Base-by-base conservation (phyloP, 2,888 invertebrate genomes). In the Horisme vitalbata region DNA sequence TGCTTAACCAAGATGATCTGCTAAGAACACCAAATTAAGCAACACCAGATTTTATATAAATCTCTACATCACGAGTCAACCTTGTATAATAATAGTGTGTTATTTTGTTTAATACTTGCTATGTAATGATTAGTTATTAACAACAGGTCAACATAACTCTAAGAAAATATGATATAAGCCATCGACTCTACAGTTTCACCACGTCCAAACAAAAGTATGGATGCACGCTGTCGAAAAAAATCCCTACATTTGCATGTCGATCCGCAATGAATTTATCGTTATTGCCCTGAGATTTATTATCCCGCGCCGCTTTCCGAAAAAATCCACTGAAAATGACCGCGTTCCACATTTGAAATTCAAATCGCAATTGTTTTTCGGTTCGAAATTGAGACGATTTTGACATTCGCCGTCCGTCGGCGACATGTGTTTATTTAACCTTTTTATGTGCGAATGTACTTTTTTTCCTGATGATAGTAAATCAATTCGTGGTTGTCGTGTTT, bases 181-280 rank as follows among this genome's bases (percentile, higher is more conserved):
- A 5, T 3, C 64, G 8, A 38, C 77, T 84, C 83, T 35, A 77
- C 51, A 27, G 41, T 36, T 59, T 64, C 63, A 46, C 51, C 52
- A 23, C 14, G 50, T 63, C 58, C 63, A 56, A 75, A 76, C 71
- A 75, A 82, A 79, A 78, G 71, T 74, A 75, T 70, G 47, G 72
- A 75, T 75, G 68, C 69, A 74, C 65, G 74, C 68, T 77, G 75
- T 76, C 75, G 75, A 85, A 88, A 87, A 85, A 86, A 83, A 77
- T 68, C 63, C 66, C 65, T 64, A 76, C 88, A 88, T 89, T 89
- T 88, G 87, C 89, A 89, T 89, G 89, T 86, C 89, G 84, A 88
- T 86, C 79, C 65, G 82, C 87, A 88, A 89, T 88, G 88, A 89
- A 89, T 89, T 89, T 89, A 89, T 89, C 67, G 88, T 89, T 89